Conservation (phyloP, 2,797 vertebrate species). For the Pseudochaenichthys georgianus region DNA sequence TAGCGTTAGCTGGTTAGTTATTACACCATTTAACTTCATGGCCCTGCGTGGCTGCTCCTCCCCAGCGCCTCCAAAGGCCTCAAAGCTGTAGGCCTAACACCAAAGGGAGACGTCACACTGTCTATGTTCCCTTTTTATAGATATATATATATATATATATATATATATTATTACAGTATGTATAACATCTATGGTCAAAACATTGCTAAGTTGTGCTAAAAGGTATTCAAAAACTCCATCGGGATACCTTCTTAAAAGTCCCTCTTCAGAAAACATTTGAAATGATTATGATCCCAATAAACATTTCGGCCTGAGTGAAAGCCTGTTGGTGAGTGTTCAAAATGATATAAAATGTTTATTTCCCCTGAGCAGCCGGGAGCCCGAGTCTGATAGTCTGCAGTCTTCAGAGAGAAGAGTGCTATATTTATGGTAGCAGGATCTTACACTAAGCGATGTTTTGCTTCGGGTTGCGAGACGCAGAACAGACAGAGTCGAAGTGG, state of each 20-base stretch:
- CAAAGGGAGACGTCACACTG: too few relatives aligned
- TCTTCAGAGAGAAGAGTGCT: slow-evolving; percentile 22
- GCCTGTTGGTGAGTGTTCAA: neutral
- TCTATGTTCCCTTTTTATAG: too few relatives aligned
- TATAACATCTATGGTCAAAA: neutral
- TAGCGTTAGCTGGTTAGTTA: too few relatives aligned
- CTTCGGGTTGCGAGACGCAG: slow-evolving; percentile 53
- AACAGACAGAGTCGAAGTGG: slow-evolving; percentile 52
- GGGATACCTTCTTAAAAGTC: neutral
- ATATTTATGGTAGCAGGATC: slow-evolving; percentile 32
- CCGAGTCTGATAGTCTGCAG: neutral
- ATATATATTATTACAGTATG: too few relatives aligned
- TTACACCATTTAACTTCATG: too few relatives aligned
- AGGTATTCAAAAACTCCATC: neutral
- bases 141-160: too few relatives aligned
- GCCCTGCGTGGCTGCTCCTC: too few relatives aligned
- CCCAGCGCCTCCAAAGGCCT: too few relatives aligned
- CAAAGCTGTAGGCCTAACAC: too few relatives aligned
- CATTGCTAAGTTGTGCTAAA: neutral
- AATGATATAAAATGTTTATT: slow-evolving; percentile 11
- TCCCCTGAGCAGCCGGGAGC: slow-evolving; percentile 5
- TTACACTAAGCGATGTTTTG: slow-evolving; percentile 55
- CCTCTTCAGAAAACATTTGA: neutral
- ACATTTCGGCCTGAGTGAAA: slow-evolving; percentile 1
- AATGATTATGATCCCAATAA: neutral